phyloP scores from a whole-genome alignment of 2,797 vertebrate species.

The Adrianichthys oophorus region DNA sequence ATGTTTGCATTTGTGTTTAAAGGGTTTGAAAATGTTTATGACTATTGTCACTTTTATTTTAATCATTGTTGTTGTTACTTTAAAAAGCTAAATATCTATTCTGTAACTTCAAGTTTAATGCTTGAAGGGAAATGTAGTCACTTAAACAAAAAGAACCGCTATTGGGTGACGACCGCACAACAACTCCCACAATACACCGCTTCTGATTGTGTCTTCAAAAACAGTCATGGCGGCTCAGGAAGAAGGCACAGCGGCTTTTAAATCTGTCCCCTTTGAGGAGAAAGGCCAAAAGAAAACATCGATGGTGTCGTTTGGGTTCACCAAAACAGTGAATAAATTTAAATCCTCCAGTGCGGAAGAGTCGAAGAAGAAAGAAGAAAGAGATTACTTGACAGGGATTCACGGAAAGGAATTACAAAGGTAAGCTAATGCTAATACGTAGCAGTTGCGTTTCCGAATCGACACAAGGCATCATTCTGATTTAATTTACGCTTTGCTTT shows the following conservation, averaged over 20 bases:
- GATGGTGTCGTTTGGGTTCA: constrained; percentile 79
- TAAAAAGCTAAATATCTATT: too few relatives aligned
- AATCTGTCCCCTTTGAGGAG: constrained; percentile 22
- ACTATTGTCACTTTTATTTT: too few relatives aligned
- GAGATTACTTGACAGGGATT: constrained; percentile 77
- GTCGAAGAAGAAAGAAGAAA: constrained; percentile 47
- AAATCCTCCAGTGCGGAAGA: constrained; percentile 45
- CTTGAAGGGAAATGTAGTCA: constrained; percentile 56
- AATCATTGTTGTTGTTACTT: too few relatives aligned
- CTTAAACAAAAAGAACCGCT: accelerated
- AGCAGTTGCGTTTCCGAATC: neutral
- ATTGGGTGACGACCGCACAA: constrained; percentile 10
- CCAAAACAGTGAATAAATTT: constrained; percentile 74
- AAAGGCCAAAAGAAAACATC: constrained; percentile 59
- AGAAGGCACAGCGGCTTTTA: constrained; percentile 3
- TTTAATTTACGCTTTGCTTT: neutral
- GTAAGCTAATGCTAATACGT: constrained; percentile 59
- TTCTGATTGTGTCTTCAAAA: constrained; percentile 1
- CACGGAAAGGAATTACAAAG: constrained; percentile 74
- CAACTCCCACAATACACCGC: constrained; percentile 58
- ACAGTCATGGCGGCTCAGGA: constrained; percentile 75
- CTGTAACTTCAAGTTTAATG: constrained; percentile 26
- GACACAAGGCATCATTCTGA: neutral
- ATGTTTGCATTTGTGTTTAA: too few relatives aligned
- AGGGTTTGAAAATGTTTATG: too few relatives aligned